phyloP scores from a whole-genome alignment of 2,888 invertebrate genomes.

The Papilio demoleus region DNA sequence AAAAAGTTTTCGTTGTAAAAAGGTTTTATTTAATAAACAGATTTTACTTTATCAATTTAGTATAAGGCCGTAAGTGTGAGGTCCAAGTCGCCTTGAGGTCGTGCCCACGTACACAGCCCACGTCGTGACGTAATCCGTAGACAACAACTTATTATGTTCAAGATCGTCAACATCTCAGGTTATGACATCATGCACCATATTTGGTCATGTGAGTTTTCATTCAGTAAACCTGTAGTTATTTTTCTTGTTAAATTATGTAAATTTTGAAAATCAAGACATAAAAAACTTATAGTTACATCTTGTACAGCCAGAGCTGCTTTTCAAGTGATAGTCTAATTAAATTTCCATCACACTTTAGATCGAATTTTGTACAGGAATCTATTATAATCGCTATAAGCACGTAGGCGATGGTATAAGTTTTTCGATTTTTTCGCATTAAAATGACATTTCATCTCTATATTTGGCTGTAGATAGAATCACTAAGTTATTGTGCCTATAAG shows the following conservation, averaged over 20 bases:
- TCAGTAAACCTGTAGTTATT: conserved; percentile 27
- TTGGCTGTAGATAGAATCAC: no score
- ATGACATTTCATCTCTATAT: no score
- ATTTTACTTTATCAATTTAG: conserved; percentile 12
- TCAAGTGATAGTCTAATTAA: neutral
- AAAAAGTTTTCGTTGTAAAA: neutral
- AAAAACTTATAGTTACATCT: neutral
- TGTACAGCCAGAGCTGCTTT: neutral
- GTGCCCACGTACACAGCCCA: conserved; percentile 37
- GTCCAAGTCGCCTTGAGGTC: conserved; percentile 33
- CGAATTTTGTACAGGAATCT: neutral
- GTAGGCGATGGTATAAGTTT: no score
- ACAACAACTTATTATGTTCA: conserved; percentile 30
- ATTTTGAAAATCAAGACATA: neutral
- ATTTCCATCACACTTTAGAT: neutral
- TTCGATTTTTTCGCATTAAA: no score
- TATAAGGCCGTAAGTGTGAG: conserved; percentile 15
- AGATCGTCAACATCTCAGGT: conserved; percentile 39
- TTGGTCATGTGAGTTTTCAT: conserved; percentile 41
- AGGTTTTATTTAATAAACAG: no score
- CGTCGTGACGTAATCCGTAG: conserved; percentile 45
- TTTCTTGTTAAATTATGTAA: neutral
- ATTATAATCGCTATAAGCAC: no score
- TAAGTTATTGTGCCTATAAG: no score
- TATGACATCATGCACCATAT: conserved; percentile 49